Evolutionary conservation across 1,140 invertebrate species (phyloP), one percentile per base, ranked within the genome.

Genomic region (Pseudomyrmex gracilis): DNA sequence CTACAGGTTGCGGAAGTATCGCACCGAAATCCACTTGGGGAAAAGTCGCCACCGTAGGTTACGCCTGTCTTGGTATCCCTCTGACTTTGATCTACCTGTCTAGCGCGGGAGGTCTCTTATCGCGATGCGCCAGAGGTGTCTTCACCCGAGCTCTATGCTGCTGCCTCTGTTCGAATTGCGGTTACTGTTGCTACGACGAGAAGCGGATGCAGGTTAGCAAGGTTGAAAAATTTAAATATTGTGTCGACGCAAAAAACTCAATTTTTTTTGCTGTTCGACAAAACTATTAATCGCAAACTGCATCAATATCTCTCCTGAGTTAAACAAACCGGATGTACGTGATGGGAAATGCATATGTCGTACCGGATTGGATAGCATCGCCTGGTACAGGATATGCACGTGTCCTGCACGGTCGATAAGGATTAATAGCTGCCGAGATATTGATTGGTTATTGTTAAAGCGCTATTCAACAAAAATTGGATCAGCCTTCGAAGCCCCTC

Each of bases 21-120:
- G 96, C 97, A 0, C 98, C 98, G 1, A 95, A 96, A 82, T 97
- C 97, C n/a, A 96, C 96, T 0, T 94, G 97, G 53, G 98, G 98
- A 0, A 97, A 98, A 92, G 95, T 97, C 45, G 96, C 98, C 0
- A 98, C 98, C 4, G 97, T 99, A 92, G 96, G 97, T 8, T 99
- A 99, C 94, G 98, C 98, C 12, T 96, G 97, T 57, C 95, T 99
- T 15, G 98, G 98, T 15, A 98, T 99, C 87, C 98, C 98, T 0
- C 93, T 99, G 82, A 98, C 98, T 83, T 95, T 99, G 55, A 96
- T 99, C 7, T 98, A 98, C 93, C 95, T 98, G 73, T 97, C 97
- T 34, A 97, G 97, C 82, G 97, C 98, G 8, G 97, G 97, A 68
- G 97, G 97, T 78, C 95, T 98, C 7, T 93, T 98, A 83, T 98